A percentile compares a stretch with the other conserved stretches of the same genome.
Conservation (phyloP, 2,113 vertebrate genomes). For the Carollia perspicillata region DNA sequence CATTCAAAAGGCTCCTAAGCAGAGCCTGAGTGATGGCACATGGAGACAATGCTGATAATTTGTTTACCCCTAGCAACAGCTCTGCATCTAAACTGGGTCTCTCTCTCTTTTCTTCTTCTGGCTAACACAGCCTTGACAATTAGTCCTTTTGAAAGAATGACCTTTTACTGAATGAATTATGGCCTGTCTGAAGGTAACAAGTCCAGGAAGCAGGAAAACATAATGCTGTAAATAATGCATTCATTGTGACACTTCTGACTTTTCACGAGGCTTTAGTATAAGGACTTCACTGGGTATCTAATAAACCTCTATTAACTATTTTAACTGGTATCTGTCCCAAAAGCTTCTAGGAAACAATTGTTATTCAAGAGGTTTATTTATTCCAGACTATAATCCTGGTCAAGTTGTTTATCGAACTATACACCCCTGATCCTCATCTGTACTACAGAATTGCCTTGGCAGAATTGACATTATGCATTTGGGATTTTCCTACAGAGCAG, state of each 20-base stretch:
- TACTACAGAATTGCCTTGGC: background rate
- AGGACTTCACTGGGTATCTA: background rate
- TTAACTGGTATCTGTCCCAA: background rate
- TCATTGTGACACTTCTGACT: conserved; percentile 26
- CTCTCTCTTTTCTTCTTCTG: background rate
- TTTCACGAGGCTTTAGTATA: background rate
- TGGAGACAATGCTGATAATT: background rate
- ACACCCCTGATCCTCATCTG: background rate
- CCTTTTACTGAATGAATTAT: conserved; percentile 58
- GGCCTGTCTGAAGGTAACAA: conserved; percentile 41
- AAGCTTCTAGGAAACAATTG: background rate
- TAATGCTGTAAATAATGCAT: conserved; percentile 43
- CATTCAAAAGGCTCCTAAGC: background rate
- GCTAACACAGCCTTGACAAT: conserved; percentile 48
- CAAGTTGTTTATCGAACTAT: background rate
- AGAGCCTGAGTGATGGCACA: background rate
- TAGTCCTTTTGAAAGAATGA: conserved; percentile 63
- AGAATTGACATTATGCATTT: background rate
- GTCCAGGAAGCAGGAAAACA: conserved; percentile 54
- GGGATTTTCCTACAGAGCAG: background rate
- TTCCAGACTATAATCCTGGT: background rate
- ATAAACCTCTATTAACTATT: background rate
- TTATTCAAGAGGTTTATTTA: background rate
- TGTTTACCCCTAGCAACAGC: background rate
- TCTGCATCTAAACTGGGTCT: conserved; percentile 5